Evolutionary conservation across 2,797 vertebrate species (phyloP), one percentile per base, ranked within the genome.

Genomic region (Arrhamphus sclerolepis): DNA sequence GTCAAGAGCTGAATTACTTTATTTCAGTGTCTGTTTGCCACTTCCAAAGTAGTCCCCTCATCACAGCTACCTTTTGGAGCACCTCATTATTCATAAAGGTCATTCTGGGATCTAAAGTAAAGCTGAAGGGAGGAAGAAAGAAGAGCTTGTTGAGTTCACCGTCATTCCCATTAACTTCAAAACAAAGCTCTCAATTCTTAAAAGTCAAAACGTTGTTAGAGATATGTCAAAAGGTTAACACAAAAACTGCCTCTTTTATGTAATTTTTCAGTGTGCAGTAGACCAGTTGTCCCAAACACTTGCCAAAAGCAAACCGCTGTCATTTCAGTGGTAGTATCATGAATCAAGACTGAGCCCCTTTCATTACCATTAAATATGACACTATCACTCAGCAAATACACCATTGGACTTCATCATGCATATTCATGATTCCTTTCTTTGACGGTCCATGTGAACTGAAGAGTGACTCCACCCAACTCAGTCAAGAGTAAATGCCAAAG

Each of bases 71-170:
- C 77, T 81, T n/a, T 70, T 65, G 57, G 76, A 72, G 56, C 61
- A 62, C 68, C 81, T 85, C 76, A 83, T 88, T 86, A 85, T 84
- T 89, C 75, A 87, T 87, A 87, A 91, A 89, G 87, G 88, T 91
- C 85, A 87, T 70, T 60, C 10, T 62, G 43, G 52, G 53, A 81
- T 65, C 61, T 66, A 78, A 77, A 81, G 58, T 56, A 62, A 72
- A 74, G 55, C 51, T 80, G 58, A 69, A 62, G 67, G 64, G 76
- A 78, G 41, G 31, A 63, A 34, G 47, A 76, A 34, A 68, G 54
- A 72, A 62, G 66, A 67, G 48, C 40, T 70, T 42, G 41, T 62
- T 56, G 46, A 62, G 59, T 50, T 76, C 26, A 51, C 31, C 56
- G 43, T 59, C 22, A 57, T 22, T 34, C 46, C 28, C 53, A 4